Percentiles rank a stretch among this genome's conserved stretches.
Conservation (phyloP, 1,140 invertebrate genomes). For the Calliopsis andreniformis region DNA sequence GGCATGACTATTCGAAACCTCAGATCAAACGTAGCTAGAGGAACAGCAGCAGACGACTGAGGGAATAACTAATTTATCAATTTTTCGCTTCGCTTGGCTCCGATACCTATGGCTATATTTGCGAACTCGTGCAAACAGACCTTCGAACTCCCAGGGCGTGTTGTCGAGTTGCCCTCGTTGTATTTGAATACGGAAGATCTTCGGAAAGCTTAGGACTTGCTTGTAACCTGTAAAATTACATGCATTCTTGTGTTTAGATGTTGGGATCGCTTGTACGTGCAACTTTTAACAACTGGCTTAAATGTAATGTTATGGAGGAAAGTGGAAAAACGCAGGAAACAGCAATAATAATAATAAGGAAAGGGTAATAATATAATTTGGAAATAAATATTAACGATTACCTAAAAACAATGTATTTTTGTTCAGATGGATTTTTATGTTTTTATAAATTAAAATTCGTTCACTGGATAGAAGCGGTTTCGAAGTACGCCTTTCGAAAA, state of each 20-base stretch:
- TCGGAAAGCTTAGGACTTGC: slow-evolving; percentile 32
- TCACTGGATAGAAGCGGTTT: neutral
- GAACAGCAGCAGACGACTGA: slow-evolving; percentile 73
- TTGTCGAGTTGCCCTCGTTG: slow-evolving; percentile 54
- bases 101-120: slow-evolving; percentile 77
- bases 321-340: neutral
- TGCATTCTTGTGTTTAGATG: slow-evolving; percentile 22
- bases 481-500: neutral
- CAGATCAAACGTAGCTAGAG: slow-evolving; percentile 74
- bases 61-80: slow-evolving; percentile 82
- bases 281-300: no score
- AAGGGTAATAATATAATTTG: no score
- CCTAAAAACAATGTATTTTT: no score
- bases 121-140: slow-evolving; percentile 76
- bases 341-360: neutral
- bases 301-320: neutral
- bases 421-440: no score
- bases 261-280: neutral
- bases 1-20: slow-evolving; percentile 71
- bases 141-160: slow-evolving; percentile 53
- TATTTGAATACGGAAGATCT: slow-evolving; percentile 52
- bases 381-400: no score
- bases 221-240: slow-evolving; percentile 18
- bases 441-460: neutral
- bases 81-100: slow-evolving; percentile 80